Percentiles rank a stretch among this genome's conserved stretches.
These are phyloP conservation scores for Drosophila leontia DNA, from an alignment of 1,140 invertebrate species.

Conservation along the genomic window DNA sequence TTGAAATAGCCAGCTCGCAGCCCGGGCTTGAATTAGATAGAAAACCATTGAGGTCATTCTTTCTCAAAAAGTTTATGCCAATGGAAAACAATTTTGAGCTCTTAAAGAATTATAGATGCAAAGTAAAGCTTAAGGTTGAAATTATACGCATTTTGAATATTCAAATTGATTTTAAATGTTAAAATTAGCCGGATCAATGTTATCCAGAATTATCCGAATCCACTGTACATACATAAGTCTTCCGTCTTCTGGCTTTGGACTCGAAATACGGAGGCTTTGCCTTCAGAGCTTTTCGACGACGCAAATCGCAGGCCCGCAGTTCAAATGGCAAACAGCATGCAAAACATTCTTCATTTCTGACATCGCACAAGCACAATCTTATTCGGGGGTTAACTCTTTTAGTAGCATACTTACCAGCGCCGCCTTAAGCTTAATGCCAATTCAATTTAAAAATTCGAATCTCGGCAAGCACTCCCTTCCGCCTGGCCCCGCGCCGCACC, in stretches of 20 bases:
- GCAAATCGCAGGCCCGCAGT: slow-evolving; percentile 56
- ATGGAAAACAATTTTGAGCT: too few relatives aligned
- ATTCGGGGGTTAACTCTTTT: slow-evolving; percentile 49
- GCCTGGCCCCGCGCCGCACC: slow-evolving; percentile 15
- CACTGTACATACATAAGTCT: slow-evolving; percentile 1
- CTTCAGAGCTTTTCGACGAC: slow-evolving; percentile 37
- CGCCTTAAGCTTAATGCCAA: slow-evolving; percentile 79
- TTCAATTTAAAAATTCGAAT: slow-evolving; percentile 78
- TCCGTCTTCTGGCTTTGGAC: background rate
- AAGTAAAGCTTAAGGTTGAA: background rate
- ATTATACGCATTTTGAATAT: background rate
- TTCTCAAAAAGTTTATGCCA: too few relatives aligned
- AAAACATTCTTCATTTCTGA: slow-evolving; percentile 59
- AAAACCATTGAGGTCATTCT: too few relatives aligned
- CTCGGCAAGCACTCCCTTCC: background rate
- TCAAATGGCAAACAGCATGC: slow-evolving; percentile 63
- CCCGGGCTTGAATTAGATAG: too few relatives aligned
- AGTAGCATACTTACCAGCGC: slow-evolving; percentile 70
- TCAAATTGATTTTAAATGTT: background rate
- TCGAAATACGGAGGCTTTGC: slow-evolving; percentile 34
- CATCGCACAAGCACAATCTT: slow-evolving; percentile 11
- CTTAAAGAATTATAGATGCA: too few relatives aligned
- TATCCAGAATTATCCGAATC: background rate
- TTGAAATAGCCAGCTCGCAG: too few relatives aligned
- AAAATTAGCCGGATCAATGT: background rate